phyloP scores from a whole-genome alignment of 2,797 vertebrate species.

The Sebastes variabilis region DNA sequence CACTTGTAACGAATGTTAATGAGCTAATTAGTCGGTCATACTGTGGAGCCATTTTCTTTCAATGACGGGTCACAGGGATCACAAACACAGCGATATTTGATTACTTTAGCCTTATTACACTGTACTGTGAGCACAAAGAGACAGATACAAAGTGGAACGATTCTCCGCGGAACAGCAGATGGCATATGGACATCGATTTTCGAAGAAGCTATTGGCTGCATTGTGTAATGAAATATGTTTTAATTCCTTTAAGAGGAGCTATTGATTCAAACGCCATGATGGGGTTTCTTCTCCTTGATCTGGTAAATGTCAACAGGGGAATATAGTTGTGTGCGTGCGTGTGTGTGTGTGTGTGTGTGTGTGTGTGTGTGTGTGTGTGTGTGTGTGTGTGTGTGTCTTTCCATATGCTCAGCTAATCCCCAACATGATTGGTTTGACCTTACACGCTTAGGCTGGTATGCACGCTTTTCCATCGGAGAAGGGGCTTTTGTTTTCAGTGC shows the following conservation, averaged over 20 bases:
- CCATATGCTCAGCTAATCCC: constrained; percentile 46
- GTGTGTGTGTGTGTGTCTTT: neutral
- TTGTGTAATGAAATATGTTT: constrained; percentile 48
- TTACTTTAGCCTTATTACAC: neutral
- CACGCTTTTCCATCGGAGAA: constrained; percentile 34
- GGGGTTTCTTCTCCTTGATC: constrained; percentile 37
- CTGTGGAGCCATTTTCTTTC: neutral
- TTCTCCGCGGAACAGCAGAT: constrained; percentile 1
- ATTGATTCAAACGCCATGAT: constrained; percentile 46
- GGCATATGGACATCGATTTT: constrained; percentile 31
- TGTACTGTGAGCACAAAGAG: neutral
- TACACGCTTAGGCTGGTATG: constrained; percentile 39
- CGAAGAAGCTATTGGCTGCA: neutral
- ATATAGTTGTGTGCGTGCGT: neutral
- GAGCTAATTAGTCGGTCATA: constrained; percentile 8
- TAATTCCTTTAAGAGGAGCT: constrained; percentile 50
- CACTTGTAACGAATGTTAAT: constrained; percentile 5
- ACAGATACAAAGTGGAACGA: neutral
- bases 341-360: too few relatives aligned
- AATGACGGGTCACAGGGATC: neutral
- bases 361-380: neutral
- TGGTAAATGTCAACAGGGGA: constrained; percentile 58
- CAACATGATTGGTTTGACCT: constrained; percentile 47
- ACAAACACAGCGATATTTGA: neutral
- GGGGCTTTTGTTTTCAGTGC: constrained; percentile 49